Percentiles rank a stretch among this genome's conserved stretches.
phyloP scores from a whole-genome alignment of 30 jellyfish, hydroid and myxozoan genomes.

The Turritopsis rubra region DNA sequence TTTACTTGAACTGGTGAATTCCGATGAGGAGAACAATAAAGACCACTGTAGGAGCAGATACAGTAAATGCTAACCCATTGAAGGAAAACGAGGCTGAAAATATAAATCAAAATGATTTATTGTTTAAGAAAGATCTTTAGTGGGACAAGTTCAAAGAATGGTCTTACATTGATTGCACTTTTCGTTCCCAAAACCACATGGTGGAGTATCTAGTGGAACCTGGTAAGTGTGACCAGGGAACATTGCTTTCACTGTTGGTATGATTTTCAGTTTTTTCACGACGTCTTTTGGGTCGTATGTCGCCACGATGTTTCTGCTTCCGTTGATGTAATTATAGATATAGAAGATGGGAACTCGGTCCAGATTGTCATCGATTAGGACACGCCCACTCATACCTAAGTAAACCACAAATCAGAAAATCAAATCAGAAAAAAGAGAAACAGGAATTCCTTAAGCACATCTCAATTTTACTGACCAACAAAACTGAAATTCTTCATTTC shows the following conservation, averaged over 20 bases:
- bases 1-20: neutral
- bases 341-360: constrained; percentile 68
- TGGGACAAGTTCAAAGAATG: neutral
- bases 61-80: neutral
- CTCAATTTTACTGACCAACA: neutral
- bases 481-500: neutral
- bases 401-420: neutral
- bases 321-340: constrained; percentile 41
- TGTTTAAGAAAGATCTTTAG: neutral
- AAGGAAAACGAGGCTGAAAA: neutral
- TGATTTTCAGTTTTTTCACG: neutral
- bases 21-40: constrained; percentile 17
- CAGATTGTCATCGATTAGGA: constrained; percentile 59
- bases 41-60: constrained; percentile 14
- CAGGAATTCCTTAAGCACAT: no score
- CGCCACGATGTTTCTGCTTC: constrained; percentile 37
- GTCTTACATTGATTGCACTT: constrained; percentile 36
- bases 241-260: neutral
- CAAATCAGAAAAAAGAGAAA: neutral
- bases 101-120: neutral
- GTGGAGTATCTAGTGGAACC: constrained; percentile 72
- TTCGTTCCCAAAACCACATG: constrained; percentile 72
- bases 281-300: constrained; percentile 47
- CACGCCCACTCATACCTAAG: constrained; percentile 81
- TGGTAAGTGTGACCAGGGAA: constrained; percentile 62